Evolutionary conservation across 1,140 invertebrate genomes (phyloP), one percentile per base, ranked within the genome.

Genomic region (Cryptotermes secundus): DNA sequence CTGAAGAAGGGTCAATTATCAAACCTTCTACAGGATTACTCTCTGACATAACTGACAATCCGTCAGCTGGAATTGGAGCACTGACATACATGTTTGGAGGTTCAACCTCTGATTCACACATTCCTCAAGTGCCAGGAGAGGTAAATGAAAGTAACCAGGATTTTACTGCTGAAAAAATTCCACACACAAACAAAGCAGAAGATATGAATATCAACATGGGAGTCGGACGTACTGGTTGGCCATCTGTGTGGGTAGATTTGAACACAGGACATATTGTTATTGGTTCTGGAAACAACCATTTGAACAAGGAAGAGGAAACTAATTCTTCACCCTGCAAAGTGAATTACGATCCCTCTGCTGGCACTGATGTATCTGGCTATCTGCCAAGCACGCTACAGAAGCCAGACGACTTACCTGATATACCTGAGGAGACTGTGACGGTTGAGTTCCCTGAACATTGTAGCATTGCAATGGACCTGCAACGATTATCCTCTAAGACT

Each of bases 331-430:
- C 59, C 14, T 72, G 59, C 31, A 72, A 72, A 72, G 59, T 72
- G 59, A 72, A 72, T 26, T 72, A 72, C 31, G 59, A 72, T 72
- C 59, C 59, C 59, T 72, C 59, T 72, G 59, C 59, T 72, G 59
- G 59, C n/a, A 72, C 31, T 72, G 86, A 85, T 86, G 80, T 82
- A 83, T 36, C 35, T 85, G 86, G 87, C 86, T 86, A 80, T 87
- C 24, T 36, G 83, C 86, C 79, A 79, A 87, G 31, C 85, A 87
- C 84, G 49, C 83, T 65, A 36, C 84, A 49, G 84, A 80, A 53
- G 85, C 86, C 36, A 86, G 87, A 80, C 35, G 53, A 81, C 42
- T 87, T 81, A 86, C 87, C 88, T 81, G 86, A 87, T 82, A 87
- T 88, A 86, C 59, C 59, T 72, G 59, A 72, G 14, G 6, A 72